Base-by-base conservation (phyloP, 2,113 vertebrate genomes). In the Leucoraja erinaceus region DNA sequence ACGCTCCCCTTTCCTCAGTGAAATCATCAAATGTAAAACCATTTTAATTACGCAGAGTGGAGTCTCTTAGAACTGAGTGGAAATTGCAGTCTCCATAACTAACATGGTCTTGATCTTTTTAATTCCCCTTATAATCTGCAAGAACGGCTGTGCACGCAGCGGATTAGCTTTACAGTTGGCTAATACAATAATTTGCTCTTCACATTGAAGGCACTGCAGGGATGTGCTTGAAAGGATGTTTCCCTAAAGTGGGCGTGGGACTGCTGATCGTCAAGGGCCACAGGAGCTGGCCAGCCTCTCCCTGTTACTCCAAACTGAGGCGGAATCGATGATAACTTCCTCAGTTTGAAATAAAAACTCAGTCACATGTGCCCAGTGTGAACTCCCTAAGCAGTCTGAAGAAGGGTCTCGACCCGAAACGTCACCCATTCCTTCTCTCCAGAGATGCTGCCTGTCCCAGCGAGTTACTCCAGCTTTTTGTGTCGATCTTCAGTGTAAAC, bases 1-100 rank as follows among this genome's bases (percentile, higher is more conserved):
- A 5, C 5, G 16, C 1, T 47, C 14, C 68, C 0, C 0, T 66
- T 90, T 91, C 10, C 72, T 38, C 14, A 38, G 14, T 72, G 66
- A 20, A 72, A 91, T 91, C 90, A 91, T 11, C 68, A 91, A 91
- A 91, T 91, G 90, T 66, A 72, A 38, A 91, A 72, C 66, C 72
- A 70, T 70, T 91, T 70, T 91, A 91, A 91, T 91, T 91, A 91
- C 3, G 18, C 68, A 54, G 90, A 91, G 63, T 91, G 31, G 33
- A 70, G 90, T 91, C 66, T 38, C 63, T 9, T 88, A 88, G 56
- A 88, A 72, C 66, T 72, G 90, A 72, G 90, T 70, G 68, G 31
- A 72, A 91, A 63, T 88, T 47, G 66, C 90, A 8, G 90, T 54
- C 56, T 91, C 33, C 68, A 20, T 91, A 72, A 54, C 90, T 74